Evolutionary conservation across 2,797 vertebrate genomes (phyloP).

Genomic region (Knipowitschia caucasica): DNA sequence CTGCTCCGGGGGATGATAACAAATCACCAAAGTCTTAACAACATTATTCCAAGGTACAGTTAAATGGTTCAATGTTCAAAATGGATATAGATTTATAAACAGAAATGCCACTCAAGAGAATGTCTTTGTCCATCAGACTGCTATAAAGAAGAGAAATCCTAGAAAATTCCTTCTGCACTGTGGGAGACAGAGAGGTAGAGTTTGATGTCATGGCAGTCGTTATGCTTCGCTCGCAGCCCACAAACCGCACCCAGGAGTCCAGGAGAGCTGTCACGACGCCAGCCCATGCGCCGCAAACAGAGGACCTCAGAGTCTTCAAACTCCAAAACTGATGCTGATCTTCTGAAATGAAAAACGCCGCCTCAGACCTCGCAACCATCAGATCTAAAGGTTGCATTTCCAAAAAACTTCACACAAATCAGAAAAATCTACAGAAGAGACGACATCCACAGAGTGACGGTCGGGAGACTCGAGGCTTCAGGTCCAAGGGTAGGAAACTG

Average conservation of each 20-base stretch:
- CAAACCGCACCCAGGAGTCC: conserved; percentile 58
- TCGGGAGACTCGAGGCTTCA: conserved; percentile 59
- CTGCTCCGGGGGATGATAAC: conserved; percentile 59
- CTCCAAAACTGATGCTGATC: conserved; percentile 74
- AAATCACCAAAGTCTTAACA: conserved; percentile 76
- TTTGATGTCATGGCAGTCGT: conserved; percentile 91
- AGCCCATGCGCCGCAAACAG: conserved; percentile 68
- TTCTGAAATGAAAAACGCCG: conserved; percentile 61
- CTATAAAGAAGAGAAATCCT: conserved; percentile 92
- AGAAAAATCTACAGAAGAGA: conserved; percentile 57
- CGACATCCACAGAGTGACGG: conserved; percentile 60
- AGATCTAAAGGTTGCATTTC: conserved; percentile 54
- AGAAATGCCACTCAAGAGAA: conserved; percentile 98
- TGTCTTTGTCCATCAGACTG: conserved; percentile 97
- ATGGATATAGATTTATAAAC: conserved; percentile 98
- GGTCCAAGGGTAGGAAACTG: conserved; percentile 62
- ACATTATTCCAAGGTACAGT: conserved; percentile 94
- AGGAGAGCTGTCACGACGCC: conserved; percentile 73
- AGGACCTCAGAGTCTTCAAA: conserved; percentile 70
- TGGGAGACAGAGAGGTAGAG: conserved; percentile 91
- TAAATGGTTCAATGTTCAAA: conserved; percentile 98
- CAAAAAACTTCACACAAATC: conserved; percentile 56
- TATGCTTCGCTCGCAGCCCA: conserved; percentile 87
- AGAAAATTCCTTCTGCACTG: conserved; percentile 91
- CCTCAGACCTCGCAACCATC: conserved; percentile 55